phyloP scores from a whole-genome alignment of 2,797 vertebrate species.

The Enteromius unitaeniatus region DNA sequence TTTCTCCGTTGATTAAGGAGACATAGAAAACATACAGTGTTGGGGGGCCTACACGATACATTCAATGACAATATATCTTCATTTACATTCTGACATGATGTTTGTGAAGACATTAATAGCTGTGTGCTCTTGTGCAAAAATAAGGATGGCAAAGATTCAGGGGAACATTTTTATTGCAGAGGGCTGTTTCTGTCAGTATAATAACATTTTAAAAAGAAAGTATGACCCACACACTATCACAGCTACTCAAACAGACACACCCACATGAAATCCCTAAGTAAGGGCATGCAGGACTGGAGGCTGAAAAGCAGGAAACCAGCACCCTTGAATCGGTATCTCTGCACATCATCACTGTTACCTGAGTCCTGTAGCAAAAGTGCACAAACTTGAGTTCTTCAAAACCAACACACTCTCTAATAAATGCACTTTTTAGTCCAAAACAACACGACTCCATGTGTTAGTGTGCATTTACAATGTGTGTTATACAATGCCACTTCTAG shows the following conservation, averaged over 20 bases:
- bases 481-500: neutral
- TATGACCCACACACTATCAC: slow-evolving; percentile 41
- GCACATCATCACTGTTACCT: neutral
- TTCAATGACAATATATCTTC: neutral
- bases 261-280: slow-evolving; percentile 49
- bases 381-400: slow-evolving; percentile 27
- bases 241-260: slow-evolving; percentile 57
- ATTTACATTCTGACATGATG: neutral
- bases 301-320: slow-evolving; percentile 27
- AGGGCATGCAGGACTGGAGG: slow-evolving; percentile 37
- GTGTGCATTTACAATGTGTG: neutral
- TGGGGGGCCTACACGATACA: neutral
- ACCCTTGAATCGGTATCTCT: neutral
- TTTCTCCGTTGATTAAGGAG: too few species aligned
- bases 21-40: too few species aligned
- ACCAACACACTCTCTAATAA: neutral
- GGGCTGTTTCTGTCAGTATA: slow-evolving; percentile 57
- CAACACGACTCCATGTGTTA: neutral
- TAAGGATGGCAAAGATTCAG: slow-evolving; percentile 16
- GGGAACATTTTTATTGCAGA: slow-evolving; percentile 75
- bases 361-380: slow-evolving; percentile 34
- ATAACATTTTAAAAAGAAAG: slow-evolving; percentile 43
- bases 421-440: slow-evolving; percentile 11
- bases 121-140: neutral
- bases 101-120: neutral